Percentiles rank a stretch among this genome's conserved stretches.
Evolutionary conservation across 2,888 invertebrate genomes (phyloP).

Genomic region (Clistopyga incitator): DNA sequence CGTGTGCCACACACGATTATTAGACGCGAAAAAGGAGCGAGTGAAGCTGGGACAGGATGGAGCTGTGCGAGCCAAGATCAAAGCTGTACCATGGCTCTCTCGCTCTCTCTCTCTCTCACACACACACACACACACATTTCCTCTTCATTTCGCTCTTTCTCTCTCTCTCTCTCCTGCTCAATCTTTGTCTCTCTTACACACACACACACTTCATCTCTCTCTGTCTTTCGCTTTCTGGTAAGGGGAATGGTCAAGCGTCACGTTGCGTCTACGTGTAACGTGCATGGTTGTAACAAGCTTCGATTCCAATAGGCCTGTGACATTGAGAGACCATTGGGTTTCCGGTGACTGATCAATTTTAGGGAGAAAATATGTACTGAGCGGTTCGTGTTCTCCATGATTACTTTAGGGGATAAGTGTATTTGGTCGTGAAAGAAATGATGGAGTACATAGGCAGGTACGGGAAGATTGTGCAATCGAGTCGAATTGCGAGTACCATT

Average conservation of each 20-base stretch:
- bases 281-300: conserved; percentile 45
- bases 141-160: neutral
- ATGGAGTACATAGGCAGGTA: neutral
- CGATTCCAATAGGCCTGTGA: conserved; percentile 54
- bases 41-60: conserved; percentile 10
- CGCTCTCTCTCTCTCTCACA: conserved; percentile 1
- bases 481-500: conserved; percentile 3
- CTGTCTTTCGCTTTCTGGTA: neutral
- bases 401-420: conserved; percentile 5
- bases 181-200: neutral
- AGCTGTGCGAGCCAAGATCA: conserved; percentile 50
- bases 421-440: conserved; percentile 18
- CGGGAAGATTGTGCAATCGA: neutral
- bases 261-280: conserved; percentile 35
- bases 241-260: conserved; percentile 43
- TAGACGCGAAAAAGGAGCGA: conserved; percentile 44
- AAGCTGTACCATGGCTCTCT: conserved; percentile 42
- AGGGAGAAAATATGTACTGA: neutral
- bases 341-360: conserved; percentile 5
- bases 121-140: too few species aligned
- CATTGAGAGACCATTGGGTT: conserved; percentile 30
- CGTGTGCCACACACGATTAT: conserved; percentile 48
- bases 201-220: too few species aligned
- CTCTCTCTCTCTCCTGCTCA: neutral
- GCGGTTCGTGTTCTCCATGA: conserved; percentile 26